Evolutionary conservation across 2,888 invertebrate genomes (phyloP), one percentile per base, ranked within the genome.

Genomic region (Hydroisotoma schaefferi): DNA sequence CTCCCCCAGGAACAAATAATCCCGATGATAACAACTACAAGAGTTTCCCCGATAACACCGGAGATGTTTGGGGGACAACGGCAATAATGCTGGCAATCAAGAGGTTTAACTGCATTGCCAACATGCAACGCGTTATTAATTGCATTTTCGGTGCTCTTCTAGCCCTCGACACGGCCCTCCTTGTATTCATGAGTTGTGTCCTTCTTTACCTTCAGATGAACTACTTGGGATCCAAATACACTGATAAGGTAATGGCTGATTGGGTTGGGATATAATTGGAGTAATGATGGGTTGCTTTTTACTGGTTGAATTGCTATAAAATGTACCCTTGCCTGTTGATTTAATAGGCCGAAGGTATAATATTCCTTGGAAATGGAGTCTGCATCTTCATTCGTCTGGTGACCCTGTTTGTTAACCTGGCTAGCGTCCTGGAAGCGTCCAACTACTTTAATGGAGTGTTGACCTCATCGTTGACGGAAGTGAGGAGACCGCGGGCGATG

Each of bases 61-160:
- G n/a, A n/a, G n/a, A n/a, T n/a, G n/a, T n/a, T n/a, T n/a, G n/a
- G n/a, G n/a, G n/a, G n/a, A n/a, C n/a, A n/a, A n/a, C n/a, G 18
- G 63, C 65, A 10, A 55, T 70, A 1, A 51, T 70, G 18, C 37
- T 27, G 18, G 70, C 70, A 1, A 65, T 70, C 10, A 57, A 68
- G 51, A 55, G 63, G 38, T 70, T 63, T 43, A 57, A 65, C 46
- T 70, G 67, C 29, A 56, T 70, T 10, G 59, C 64, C 2, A 62
- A 63, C 55, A 70, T 66, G 66, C 70, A 69, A 46, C 29, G 59
- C 20, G 59, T 68, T 8, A 58, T 70, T 20, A 70, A 70, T 49
- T 63, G 67, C 23, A 70, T 70, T 37, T 70, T 70, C 47, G 70
- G 70, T 1, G 59, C 65, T 3, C 63, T 70, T 43, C 52, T 70